These are phyloP conservation scores for Pyrocephalus nanus DNA, from an alignment of 2,797 vertebrate genomes.

Conservation along the genomic window DNA sequence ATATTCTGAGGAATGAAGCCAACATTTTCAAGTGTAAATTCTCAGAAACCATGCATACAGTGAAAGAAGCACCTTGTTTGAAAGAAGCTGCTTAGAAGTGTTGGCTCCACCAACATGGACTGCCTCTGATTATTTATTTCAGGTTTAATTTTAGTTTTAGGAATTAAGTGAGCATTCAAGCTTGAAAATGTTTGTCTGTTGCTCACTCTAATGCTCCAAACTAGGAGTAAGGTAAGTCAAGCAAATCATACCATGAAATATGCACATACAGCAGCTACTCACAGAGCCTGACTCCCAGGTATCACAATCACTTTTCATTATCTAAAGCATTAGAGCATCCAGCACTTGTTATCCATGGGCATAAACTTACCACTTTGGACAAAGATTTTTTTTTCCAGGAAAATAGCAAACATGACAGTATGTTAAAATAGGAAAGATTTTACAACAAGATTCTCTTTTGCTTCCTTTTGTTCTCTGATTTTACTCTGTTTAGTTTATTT, in stretches of 20 bases:
- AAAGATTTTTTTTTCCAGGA: not conserved
- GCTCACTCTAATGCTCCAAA: not conserved
- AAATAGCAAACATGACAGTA: not conserved
- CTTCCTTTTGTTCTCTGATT: not conserved
- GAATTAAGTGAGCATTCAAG: slow-evolving; percentile 20
- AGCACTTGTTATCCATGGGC: not conserved
- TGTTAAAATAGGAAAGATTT: not conserved
- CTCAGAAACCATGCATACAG: not conserved
- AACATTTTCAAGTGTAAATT: not conserved
- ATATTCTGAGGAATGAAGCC: not conserved
- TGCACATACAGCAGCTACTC: not conserved
- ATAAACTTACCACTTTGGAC: not conserved
- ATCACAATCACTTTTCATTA: not conserved
- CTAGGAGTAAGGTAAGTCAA: not conserved
- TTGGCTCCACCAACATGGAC: not conserved
- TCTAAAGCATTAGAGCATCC: not conserved
- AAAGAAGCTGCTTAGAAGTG: not conserved
- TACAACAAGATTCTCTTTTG: not conserved
- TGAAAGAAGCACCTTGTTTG: not conserved
- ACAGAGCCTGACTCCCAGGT: not conserved
- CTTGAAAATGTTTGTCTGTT: not conserved
- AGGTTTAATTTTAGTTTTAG: not conserved
- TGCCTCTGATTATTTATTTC: not conserved
- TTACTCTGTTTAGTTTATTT: not conserved
- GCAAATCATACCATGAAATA: not conserved